Percentiles rank a stretch among this genome's conserved stretches.
Conservation (phyloP, 1,140 invertebrate genomes). For the Caenorhabditis brenneri region DNA sequence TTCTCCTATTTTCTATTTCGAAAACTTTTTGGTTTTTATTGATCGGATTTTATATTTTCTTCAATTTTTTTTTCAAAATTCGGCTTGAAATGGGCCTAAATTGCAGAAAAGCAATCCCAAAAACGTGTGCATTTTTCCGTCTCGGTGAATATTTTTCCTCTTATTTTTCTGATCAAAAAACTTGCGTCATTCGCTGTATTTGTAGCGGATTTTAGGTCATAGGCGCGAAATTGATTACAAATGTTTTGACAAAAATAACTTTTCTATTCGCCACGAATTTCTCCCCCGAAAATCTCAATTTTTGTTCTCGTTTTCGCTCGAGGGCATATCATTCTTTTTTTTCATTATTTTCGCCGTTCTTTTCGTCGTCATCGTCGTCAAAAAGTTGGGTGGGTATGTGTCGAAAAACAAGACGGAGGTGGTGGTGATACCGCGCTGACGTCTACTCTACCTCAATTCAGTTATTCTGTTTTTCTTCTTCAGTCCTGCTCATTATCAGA, state of each 20-base stretch:
- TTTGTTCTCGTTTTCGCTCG: too few species aligned
- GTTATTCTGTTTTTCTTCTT: background rate
- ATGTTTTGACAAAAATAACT: too few species aligned
- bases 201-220: too few species aligned
- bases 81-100: too few species aligned
- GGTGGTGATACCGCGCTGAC: background rate
- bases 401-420: background rate
- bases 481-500: background rate
- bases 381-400: too few species aligned
- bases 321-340: too few species aligned
- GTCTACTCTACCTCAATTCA: background rate
- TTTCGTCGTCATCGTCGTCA: too few species aligned
- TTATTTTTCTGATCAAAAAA: background rate
- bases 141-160: background rate
- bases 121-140: background rate
- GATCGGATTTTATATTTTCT: background rate
- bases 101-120: background rate
- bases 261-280: background rate
- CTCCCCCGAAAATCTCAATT: background rate
- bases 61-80: background rate
- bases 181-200: too few species aligned
- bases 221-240: too few species aligned
- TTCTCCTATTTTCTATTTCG: background rate
- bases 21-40: background rate
- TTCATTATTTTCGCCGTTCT: too few species aligned